These are phyloP conservation scores for Leptocoma aspasia DNA, from an alignment of 2,113 vertebrate genomes.

Conservation along the genomic window DNA sequence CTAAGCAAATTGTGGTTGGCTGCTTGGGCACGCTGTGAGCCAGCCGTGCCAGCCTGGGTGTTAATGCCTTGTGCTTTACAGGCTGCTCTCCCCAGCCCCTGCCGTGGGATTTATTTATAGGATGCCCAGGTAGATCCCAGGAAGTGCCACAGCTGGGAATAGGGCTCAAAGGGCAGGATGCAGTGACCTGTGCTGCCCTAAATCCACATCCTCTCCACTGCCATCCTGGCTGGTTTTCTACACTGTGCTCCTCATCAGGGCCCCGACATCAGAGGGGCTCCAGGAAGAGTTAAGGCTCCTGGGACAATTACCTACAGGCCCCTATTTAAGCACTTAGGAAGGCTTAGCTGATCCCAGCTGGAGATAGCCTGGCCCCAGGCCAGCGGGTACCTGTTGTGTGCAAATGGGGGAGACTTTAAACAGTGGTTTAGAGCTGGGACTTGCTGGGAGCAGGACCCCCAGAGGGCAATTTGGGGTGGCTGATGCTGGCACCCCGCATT, in stretches of 20 bases:
- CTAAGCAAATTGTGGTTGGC: neutral
- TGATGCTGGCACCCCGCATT: neutral
- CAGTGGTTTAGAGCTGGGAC: neutral
- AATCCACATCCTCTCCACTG: accelerated
- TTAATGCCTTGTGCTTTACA: neutral
- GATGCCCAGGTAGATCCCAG: neutral
- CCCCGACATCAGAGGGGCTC: neutral
- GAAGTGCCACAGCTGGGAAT: accelerated
- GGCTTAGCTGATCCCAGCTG: slow-evolving; percentile 39
- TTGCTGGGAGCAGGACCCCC: neutral
- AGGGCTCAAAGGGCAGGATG: neutral
- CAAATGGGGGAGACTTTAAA: neutral
- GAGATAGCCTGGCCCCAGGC: slow-evolving; percentile 35
- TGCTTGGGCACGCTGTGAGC: neutral
- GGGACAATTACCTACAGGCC: slow-evolving; percentile 3
- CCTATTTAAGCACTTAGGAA: slow-evolving; percentile 6
- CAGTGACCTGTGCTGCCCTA: accelerated
- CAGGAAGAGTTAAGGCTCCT: neutral
- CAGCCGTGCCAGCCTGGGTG: neutral
- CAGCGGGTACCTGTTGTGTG: slow-evolving; percentile 55
- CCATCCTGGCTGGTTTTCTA: neutral
- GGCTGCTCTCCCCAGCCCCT: neutral
- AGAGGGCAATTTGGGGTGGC: neutral
- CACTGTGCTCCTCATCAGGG: neutral
- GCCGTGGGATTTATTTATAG: neutral